Evolutionary conservation across 2,113 vertebrate genomes (phyloP).

Genomic region (Grammomys dolichurus): DNA sequence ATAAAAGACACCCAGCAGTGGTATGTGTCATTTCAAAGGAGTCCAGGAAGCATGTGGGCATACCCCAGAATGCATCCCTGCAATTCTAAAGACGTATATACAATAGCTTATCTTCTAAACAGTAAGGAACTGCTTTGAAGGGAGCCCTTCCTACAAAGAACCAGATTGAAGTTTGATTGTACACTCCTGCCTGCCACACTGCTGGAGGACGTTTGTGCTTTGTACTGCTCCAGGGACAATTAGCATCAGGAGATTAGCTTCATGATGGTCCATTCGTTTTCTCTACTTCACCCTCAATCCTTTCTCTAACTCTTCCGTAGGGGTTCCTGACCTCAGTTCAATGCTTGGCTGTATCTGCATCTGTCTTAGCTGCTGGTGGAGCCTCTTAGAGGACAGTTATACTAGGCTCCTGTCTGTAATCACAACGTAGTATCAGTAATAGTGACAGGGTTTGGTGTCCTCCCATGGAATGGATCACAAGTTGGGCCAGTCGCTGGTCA

Average conservation of each 20-base stretch:
- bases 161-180: background rate
- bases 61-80: background rate
- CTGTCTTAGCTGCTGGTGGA: no score
- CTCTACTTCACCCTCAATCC: background rate
- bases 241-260: conserved; percentile 10
- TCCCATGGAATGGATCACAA: no score
- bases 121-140: background rate
- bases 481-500: no score
- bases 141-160: background rate
- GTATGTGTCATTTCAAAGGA: background rate
- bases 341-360: no score
- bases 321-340: no score
- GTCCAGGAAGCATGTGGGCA: background rate
- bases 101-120: background rate
- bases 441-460: no score
- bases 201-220: background rate
- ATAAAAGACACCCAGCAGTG: background rate
- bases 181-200: background rate
- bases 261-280: conserved; percentile 33
- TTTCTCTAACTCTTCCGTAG: no score
- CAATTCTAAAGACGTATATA: background rate
- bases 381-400: no score
- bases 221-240: background rate
- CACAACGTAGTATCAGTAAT: no score
- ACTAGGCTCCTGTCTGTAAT: no score